Base-by-base conservation (phyloP, 2,797 vertebrate species). In the Meda fulgida region DNA sequence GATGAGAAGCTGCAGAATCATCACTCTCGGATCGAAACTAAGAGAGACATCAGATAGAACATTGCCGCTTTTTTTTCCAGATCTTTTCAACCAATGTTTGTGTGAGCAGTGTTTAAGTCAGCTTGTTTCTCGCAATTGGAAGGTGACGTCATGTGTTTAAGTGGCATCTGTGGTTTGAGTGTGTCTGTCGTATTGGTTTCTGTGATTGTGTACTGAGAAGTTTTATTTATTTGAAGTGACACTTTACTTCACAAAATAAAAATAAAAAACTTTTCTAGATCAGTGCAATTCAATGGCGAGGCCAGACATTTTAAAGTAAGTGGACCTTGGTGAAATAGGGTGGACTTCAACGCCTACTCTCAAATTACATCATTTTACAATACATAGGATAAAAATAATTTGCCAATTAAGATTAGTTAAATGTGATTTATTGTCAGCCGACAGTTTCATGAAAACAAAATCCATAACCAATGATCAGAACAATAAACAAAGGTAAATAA, bases 131-230 rank as follows among this genome's bases (percentile, higher is more conserved):
- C 40, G 36, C 23, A n/a, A 48, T 51, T 81, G 65, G 58, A 69
- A 23, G 46, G 73, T 84, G 82, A 88, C 69, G 75, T 82, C 85
- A 84, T 84, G 2, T 72, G 48, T 86, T 86, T 86, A 72, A 71
- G 21, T 82, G 60, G 26, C 26, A 66, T 84, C 80, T 84, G 81
- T 71, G 67, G 60, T 80, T 78, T 71, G 65, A 43, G 43, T 29
- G 72, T 43, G 29, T 55, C 40, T 78, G 43, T 81, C 69, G 34
- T 43, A 16, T 78, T 79, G 82, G 48, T 75, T 55, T 85, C 66
- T 81, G n/a, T 80, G 71, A 77, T 40, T 77, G 43, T 82, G 31
- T 53, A 7, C 63, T 67, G 18, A 29, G 18, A 40, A 46, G 48
- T 69, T 77, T 84, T 69, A 78, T 67, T 55, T 55, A 48, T 60